phyloP scores from a whole-genome alignment of 2,888 invertebrate species.

The Trimorus sp. region DNA sequence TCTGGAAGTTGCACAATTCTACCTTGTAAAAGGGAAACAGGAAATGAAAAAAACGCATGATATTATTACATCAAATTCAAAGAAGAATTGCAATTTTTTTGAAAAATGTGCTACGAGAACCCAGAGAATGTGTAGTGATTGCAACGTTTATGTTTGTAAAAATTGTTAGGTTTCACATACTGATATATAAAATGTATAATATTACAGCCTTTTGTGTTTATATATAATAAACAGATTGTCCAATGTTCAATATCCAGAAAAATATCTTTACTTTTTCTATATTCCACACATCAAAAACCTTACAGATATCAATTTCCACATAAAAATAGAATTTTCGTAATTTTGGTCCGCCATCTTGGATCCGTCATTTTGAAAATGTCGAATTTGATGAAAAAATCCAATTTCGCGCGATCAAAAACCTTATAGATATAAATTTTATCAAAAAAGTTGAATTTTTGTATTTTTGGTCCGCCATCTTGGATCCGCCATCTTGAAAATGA shows the following conservation, averaged over 20 bases:
- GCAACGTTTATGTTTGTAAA: conserved; percentile 27
- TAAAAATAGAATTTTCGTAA: no score
- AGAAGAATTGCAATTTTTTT: conserved; percentile 33
- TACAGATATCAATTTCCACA: no score
- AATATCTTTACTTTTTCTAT: neutral
- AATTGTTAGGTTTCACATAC: conserved; percentile 20
- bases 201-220: no score
- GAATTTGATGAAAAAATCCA: no score
- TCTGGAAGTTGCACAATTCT: conserved; percentile 20
- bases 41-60: conserved; percentile 20
- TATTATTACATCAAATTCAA: conserved; percentile 23
- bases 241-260: neutral
- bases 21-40: conserved; percentile 20
- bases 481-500: no score
- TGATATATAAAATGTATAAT: neutral
- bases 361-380: no score
- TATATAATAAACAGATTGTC: neutral
- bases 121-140: conserved; percentile 35
- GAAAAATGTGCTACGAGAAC: conserved; percentile 32
- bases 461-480: no score
- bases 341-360: no score
- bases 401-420: no score
- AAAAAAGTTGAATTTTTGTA: neutral
- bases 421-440: conserved; percentile 16
- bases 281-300: no score